phyloP scores from a whole-genome alignment of 2,113 vertebrate species.

The Atlantisia rogersi region DNA sequence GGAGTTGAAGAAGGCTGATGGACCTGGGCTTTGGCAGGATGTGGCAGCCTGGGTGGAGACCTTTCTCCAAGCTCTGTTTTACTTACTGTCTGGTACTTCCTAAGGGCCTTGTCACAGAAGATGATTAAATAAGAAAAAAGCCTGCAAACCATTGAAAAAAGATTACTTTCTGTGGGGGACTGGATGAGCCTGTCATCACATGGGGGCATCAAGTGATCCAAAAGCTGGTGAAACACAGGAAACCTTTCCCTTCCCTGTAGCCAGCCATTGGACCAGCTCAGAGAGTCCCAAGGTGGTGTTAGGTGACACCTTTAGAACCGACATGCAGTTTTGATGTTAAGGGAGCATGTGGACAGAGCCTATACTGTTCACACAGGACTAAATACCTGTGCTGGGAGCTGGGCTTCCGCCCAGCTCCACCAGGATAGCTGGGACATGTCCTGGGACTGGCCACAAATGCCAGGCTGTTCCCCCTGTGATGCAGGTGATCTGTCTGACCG shows the following conservation, averaged over 20 bases:
- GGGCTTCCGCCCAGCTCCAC: fast-evolving
- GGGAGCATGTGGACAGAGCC: neutral
- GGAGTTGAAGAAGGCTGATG: neutral
- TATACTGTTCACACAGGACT: fast-evolving
- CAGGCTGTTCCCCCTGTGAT: neutral
- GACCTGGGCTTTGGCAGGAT: neutral
- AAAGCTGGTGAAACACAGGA: neutral
- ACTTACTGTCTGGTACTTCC: neutral
- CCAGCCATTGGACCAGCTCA: neutral
- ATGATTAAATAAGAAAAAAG: neutral
- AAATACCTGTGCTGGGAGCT: neutral
- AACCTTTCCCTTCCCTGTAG: neutral
- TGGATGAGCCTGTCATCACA: neutral
- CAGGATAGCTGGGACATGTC: fast-evolving
- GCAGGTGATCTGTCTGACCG: conserved; percentile 92
- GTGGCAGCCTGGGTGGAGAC: fast-evolving
- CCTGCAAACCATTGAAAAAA: neutral
- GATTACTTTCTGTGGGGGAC: neutral
- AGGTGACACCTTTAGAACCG: neutral
- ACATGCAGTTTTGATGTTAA: neutral
- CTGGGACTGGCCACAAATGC: fast-evolving
- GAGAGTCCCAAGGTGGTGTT: fast-evolving
- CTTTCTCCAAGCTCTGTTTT: neutral
- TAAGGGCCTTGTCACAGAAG: neutral
- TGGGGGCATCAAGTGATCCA: neutral